Percentiles rank a stretch among this genome's conserved stretches.
These are phyloP conservation scores for Monomorium pharaonis DNA, from an alignment of 1,140 invertebrate species.

Conservation along the genomic window DNA sequence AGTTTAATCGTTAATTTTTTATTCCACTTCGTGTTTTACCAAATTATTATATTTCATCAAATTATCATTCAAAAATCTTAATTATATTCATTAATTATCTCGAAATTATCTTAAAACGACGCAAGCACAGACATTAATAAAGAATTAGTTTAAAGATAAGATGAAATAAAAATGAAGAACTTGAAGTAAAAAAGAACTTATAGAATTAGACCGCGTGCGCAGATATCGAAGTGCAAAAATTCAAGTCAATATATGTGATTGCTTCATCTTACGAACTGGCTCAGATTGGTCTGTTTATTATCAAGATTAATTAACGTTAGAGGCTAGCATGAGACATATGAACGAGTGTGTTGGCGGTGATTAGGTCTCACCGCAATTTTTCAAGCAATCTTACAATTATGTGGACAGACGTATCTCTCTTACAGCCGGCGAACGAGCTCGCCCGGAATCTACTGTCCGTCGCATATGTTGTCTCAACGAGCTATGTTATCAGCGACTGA, in stretches of 20 bases:
- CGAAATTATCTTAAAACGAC: neutral
- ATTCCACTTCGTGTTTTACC: neutral
- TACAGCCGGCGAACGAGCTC: neutral
- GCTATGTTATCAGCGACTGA: slow-evolving; percentile 31
- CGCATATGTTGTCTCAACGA: neutral
- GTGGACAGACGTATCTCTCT: slow-evolving; percentile 39
- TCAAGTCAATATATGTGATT: neutral
- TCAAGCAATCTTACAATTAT: slow-evolving; percentile 42
- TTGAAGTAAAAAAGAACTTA: neutral
- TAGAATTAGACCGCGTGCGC: neutral
- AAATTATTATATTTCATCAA: too few relatives aligned
- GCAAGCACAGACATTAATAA: neutral
- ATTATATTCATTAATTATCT: too few relatives aligned
- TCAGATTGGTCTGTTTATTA: neutral
- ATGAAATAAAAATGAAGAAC: neutral
- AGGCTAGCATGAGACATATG: neutral
- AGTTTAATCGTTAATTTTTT: neutral
- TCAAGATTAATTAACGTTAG: neutral
- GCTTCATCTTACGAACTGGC: neutral
- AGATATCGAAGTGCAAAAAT: neutral
- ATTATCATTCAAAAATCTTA: neutral
- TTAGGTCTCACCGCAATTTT: slow-evolving; percentile 29
- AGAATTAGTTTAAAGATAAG: neutral
- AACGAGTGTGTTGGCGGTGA: neutral
- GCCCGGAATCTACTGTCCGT: slow-evolving; percentile 11